Evolutionary conservation across 2,797 vertebrate genomes (phyloP).

Genomic region (Enteromius thamalakanensis): DNA sequence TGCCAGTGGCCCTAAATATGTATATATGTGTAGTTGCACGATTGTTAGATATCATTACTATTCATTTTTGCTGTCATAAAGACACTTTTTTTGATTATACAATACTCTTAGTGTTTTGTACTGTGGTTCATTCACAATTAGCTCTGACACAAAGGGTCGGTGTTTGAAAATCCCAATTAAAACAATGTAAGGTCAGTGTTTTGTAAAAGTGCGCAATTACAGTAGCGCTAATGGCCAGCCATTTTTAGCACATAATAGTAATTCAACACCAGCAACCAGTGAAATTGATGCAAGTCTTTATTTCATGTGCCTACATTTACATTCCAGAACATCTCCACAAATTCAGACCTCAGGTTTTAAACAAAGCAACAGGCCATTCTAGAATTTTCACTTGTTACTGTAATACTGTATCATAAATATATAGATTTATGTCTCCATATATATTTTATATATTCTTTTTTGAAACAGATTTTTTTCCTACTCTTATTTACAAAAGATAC

Average conservation of each 20-base stretch:
- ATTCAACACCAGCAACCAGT: constrained; percentile 50
- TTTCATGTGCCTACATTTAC: constrained; percentile 80
- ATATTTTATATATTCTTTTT: constrained; percentile 65
- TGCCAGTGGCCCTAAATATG: neutral
- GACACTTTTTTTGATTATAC: constrained; percentile 12
- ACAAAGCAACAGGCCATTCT: constrained; percentile 70
- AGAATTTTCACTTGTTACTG: constrained; percentile 63
- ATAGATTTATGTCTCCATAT: constrained; percentile 32
- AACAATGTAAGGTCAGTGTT: neutral
- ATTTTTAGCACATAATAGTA: neutral
- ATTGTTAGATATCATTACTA: neutral
- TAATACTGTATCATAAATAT: constrained; percentile 47
- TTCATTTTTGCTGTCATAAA: neutral
- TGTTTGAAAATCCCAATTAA: constrained; percentile 17
- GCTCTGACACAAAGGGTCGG: neutral
- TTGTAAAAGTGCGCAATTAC: neutral
- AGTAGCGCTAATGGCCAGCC: neutral
- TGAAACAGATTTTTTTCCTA: constrained; percentile 70
- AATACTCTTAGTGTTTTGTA: constrained; percentile 23
- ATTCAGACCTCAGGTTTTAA: constrained; percentile 72
- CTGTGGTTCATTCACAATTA: constrained; percentile 21
- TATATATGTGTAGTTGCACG: constrained; percentile 6
- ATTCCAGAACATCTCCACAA: constrained; percentile 73
- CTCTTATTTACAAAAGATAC: constrained; percentile 79
- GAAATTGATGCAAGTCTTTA: constrained; percentile 79